These are phyloP conservation scores for Notarius lentiginosus DNA, from an alignment of 2,113 vertebrate species.

Conservation along the genomic window DNA sequence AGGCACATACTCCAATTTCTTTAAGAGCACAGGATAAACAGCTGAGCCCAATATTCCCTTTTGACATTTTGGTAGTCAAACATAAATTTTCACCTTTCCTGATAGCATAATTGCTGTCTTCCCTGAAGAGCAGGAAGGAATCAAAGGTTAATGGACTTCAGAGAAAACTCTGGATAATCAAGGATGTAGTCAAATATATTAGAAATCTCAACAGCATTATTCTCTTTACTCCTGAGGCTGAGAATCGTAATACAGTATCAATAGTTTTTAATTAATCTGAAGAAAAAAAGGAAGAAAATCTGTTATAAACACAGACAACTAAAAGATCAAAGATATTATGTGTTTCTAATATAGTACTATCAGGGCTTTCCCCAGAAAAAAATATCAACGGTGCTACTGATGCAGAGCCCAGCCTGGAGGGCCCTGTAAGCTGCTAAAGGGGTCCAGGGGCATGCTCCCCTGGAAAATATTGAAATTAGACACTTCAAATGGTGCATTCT, in stretches of 20 bases:
- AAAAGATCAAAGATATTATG: neutral
- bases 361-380: too few relatives aligned
- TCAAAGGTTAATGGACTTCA: constrained; percentile 30
- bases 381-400: too few relatives aligned
- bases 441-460: too few relatives aligned
- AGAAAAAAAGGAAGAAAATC: neutral
- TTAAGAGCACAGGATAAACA: constrained; percentile 23
- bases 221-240: neutral
- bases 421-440: too few relatives aligned
- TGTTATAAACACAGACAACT: neutral
- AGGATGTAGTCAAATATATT: neutral
- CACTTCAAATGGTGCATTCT: too few relatives aligned
- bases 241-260: neutral
- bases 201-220: neutral
- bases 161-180: constrained; percentile 33
- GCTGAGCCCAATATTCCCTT: neutral
- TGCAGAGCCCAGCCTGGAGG: too few relatives aligned
- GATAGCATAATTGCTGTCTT: constrained; percentile 37
- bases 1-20: neutral
- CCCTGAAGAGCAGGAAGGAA: constrained; percentile 38
- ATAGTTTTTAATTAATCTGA: too few relatives aligned
- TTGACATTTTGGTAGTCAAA: constrained; percentile 21
- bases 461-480: too few relatives aligned
- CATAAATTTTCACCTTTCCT: constrained; percentile 43
- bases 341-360: neutral